These are phyloP conservation scores for Eospalax fontanierii DNA, from an alignment of 2,797 vertebrate genomes.

Conservation along the genomic window DNA sequence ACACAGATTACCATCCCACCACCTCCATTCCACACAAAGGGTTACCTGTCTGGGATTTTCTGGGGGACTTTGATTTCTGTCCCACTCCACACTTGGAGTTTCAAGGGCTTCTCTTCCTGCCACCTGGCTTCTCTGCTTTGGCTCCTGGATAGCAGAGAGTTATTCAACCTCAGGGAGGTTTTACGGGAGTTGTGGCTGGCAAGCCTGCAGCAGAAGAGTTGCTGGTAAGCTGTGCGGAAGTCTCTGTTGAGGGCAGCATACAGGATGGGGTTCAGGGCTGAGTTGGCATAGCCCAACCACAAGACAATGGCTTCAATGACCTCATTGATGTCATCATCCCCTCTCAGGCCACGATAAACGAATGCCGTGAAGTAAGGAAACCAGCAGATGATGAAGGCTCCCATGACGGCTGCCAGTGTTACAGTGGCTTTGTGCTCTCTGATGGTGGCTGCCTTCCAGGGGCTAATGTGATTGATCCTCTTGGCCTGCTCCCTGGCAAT, in stretches of 20 bases:
- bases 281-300: slow-evolving; percentile 97
- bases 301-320: slow-evolving; percentile 91
- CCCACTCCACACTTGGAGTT: slow-evolving; percentile 90
- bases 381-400: slow-evolving; percentile 96
- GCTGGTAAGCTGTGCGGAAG: slow-evolving; percentile 94
- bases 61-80: slow-evolving; percentile 68
- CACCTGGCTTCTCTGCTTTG: slow-evolving; percentile 83
- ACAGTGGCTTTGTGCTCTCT: slow-evolving; percentile 97
- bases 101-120: slow-evolving; percentile 89
- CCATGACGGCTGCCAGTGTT: slow-evolving; percentile 95
- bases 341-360: slow-evolving; percentile 91
- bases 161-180: slow-evolving; percentile 44
- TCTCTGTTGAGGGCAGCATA: slow-evolving; percentile 96
- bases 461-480: slow-evolving; percentile 91
- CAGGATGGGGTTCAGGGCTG: slow-evolving; percentile 96
- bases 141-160: slow-evolving; percentile 79
- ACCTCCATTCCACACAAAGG: rapidly evolving
- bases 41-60: slow-evolving; percentile 80
- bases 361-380: slow-evolving; percentile 97
- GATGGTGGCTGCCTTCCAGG: slow-evolving; percentile 88
- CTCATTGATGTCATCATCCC: slow-evolving; percentile 85
- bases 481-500: slow-evolving; percentile 96
- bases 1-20: rapidly evolving
- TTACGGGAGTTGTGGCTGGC: slow-evolving; percentile 50
- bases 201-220: slow-evolving; percentile 90